phyloP scores from a whole-genome alignment of 2,113 vertebrate species.

The Delphinus delphis region DNA sequence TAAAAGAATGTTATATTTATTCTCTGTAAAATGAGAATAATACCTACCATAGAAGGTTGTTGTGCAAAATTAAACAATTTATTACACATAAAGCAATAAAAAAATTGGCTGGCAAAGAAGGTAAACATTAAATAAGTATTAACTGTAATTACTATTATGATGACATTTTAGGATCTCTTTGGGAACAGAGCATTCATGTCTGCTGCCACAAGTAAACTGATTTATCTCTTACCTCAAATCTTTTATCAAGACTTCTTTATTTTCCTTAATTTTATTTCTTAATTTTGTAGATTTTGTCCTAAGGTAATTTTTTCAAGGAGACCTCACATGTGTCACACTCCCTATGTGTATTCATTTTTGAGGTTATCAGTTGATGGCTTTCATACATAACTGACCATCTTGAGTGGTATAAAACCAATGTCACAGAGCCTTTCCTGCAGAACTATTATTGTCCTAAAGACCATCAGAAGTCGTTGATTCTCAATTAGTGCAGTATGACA shows the following conservation, averaged over 20 bases:
- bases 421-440: background rate
- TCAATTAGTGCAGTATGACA: rapidly evolving
- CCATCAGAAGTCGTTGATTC: too few species aligned
- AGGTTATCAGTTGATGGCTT: background rate
- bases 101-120: background rate
- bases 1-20: too few species aligned
- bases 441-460: background rate
- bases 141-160: too few species aligned
- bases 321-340: rapidly evolving
- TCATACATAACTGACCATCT: background rate
- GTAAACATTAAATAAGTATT: background rate
- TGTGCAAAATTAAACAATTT: background rate
- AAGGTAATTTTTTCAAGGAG: background rate
- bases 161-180: background rate
- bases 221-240: background rate
- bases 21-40: background rate
- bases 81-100: background rate
- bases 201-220: background rate
- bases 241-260: background rate
- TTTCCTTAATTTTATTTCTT: background rate
- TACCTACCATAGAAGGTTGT: background rate
- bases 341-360: background rate
- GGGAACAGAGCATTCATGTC: background rate
- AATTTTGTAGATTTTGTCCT: background rate
- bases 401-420: background rate